Conservation (phyloP, 2,888 invertebrate species). For the Phaonia tiefii region DNA sequence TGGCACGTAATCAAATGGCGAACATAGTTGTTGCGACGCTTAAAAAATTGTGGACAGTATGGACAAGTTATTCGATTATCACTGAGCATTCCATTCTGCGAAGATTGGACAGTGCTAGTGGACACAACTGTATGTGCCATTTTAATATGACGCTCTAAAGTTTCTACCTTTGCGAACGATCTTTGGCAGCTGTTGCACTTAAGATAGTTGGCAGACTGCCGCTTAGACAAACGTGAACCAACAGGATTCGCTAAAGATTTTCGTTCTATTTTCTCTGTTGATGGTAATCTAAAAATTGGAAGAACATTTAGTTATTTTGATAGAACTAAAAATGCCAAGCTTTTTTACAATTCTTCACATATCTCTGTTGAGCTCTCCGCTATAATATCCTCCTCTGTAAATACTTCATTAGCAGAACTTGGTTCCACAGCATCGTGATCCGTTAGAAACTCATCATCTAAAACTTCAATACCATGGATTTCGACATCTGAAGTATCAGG, state of each 20-base stretch:
- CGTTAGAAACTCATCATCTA: slow-evolving; percentile 42
- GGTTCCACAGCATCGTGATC: slow-evolving; percentile 20
- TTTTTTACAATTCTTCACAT: slow-evolving; percentile 5
- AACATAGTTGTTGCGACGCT: slow-evolving; percentile 82
- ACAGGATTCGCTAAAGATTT: slow-evolving; percentile 60
- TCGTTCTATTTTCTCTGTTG: background rate
- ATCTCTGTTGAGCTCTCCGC: background rate
- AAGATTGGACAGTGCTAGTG: slow-evolving; percentile 47
- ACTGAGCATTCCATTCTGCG: slow-evolving; percentile 24
- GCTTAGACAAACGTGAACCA: slow-evolving; percentile 70
- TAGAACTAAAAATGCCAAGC: background rate
- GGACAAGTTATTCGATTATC: slow-evolving; percentile 70
- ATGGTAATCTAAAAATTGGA: slow-evolving; percentile 24
- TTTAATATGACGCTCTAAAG: slow-evolving; percentile 71
- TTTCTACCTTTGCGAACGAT: slow-evolving; percentile 73
- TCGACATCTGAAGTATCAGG: slow-evolving; percentile 49
- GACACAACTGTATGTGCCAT: slow-evolving; percentile 69
- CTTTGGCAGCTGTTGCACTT: slow-evolving; percentile 72
- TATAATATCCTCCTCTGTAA: background rate
- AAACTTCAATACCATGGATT: slow-evolving; percentile 49
- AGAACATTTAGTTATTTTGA: background rate
- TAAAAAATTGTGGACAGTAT: slow-evolving; percentile 80
- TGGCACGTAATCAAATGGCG: slow-evolving; percentile 81
- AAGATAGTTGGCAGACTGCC: slow-evolving; percentile 58
- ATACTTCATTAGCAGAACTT: background rate